Base-by-base conservation (phyloP, 2,888 invertebrate species). In the Trilocha varians region DNA sequence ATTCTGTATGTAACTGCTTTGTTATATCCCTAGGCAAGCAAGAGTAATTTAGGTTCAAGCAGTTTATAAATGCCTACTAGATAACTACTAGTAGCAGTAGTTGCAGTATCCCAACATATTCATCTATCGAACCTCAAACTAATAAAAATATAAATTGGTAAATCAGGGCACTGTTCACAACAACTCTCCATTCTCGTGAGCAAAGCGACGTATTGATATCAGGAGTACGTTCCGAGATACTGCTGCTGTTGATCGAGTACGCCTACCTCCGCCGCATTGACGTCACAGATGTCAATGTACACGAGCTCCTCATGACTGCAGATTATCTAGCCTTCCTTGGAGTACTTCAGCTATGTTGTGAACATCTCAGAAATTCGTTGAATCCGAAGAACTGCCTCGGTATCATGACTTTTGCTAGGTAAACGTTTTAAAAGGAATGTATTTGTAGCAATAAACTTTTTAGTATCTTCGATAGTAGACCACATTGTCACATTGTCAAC, bases 321-420 rank as follows among this genome's bases (percentile, higher is more conserved):
- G 97, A 97, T 80, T 97, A 96, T 69, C 89, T 97, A 41, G 92
- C 93, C 57, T 92, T 97, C 52, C 83, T 93, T 36, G 95, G 95
- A 0, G 90, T 97, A 36, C 87, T 95, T 39, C 90, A 93, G 50
- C 87, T 92, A 14, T 97, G 97, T 73, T 93, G 93, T 61, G 89
- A 93, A 37, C 95, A 90, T 62, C 87, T 97, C 13, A 87, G 89
- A 41, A 76, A 76, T 34, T 89, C 90, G 43, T 79, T 97, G 14
- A 90, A 84, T 13, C 89, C 93, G 0, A 90, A 90, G 53, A 97
- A 96, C 70, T 94, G 94, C 65, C 91, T 97, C 47, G 93, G 94
- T 16, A 92, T 96, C 38, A 89, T 94, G 88, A 89, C 90, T 57
- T 97, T 97, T 75, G 94, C 96, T 11, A 89, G 90, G 88, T 90